Conservation (phyloP, 2,888 invertebrate species). For the Sclerodermus sp. region DNA sequence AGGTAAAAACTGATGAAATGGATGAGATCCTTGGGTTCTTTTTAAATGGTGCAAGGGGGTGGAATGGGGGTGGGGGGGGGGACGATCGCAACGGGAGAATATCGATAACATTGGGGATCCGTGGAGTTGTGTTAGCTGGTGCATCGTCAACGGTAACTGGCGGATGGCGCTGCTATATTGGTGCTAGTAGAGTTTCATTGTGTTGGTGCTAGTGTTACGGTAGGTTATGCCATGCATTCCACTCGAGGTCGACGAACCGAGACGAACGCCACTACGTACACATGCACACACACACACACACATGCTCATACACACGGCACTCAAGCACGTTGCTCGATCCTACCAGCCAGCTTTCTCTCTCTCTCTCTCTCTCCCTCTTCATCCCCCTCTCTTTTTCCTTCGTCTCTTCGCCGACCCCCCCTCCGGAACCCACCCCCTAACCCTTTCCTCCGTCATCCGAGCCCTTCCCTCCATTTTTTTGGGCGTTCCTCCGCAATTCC, state of each 20-base stretch:
- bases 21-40: no score
- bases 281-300: no score
- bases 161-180: constrained; percentile 21
- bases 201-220: constrained; percentile 48
- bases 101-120: no score
- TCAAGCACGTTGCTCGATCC: constrained; percentile 33
- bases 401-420: neutral
- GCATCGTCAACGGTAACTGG: constrained; percentile 1
- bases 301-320: no score
- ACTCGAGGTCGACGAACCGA: constrained; percentile 54
- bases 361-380: constrained; percentile 20
- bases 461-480: neutral
- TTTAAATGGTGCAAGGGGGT: no score
- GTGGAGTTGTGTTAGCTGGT: constrained; percentile 4
- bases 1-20: no score
- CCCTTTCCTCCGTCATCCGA: neutral
- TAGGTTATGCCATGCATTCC: constrained; percentile 56
- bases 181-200: neutral
- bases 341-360: constrained; percentile 35
- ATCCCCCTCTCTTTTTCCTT: constrained; percentile 13
- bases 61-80: no score
- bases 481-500: neutral
- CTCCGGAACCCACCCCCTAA: no score
- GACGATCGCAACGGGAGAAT: no score
- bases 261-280: constrained; percentile 42